Evolutionary conservation across 2,113 vertebrate genomes (phyloP), one percentile per base, ranked within the genome.

Genomic region (Rhinogobius similis): DNA sequence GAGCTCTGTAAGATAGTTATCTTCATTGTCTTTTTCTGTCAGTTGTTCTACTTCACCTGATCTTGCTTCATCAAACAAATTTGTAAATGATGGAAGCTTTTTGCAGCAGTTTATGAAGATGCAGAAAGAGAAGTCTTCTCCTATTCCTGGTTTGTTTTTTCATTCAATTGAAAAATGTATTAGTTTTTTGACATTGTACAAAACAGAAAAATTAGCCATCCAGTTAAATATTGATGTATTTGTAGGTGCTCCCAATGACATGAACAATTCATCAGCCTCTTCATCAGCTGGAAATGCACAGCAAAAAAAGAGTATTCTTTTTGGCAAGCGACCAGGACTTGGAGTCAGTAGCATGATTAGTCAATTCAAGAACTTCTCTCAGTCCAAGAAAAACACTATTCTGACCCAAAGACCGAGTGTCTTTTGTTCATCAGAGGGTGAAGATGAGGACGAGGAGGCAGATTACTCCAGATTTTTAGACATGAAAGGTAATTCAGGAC

Each of bases 81-180:
- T 98, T 89, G 93, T 90, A 82, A 99, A 99, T 0, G 97, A 99
- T 23, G 97, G 97, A 65, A 99, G 97, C 81, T 99, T 99, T 82
- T 88, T 99, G 61, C 97, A 99, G 85, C 96, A 98, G 87, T 99
- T 99, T 82, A 94, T 99, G 79, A 96, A 95, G 88, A 89, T 98
- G 90, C 96, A 98, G 87, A 96, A 96, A 81, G 94, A 96, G 0
- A 96, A 96, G 74, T 72, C 92, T 2, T 88, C 65, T 80, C 55
- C 88, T 62, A 90, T 86, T 88, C 75, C 89, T 64, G 90, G 93
- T 93, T n/a, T 79, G 83, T 88, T 66, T 8, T 11, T 41, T n/a
- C 29, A 16, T 62, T 21, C 44, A 65, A 21, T 41, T 8, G 16
- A 43, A 63, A 7, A 5, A 63, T 6, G 14, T 12, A 39, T 12